Evolutionary conservation across 1,140 invertebrate genomes (phyloP), one percentile per base, ranked within the genome.

Genomic region (Dryas iulia): DNA sequence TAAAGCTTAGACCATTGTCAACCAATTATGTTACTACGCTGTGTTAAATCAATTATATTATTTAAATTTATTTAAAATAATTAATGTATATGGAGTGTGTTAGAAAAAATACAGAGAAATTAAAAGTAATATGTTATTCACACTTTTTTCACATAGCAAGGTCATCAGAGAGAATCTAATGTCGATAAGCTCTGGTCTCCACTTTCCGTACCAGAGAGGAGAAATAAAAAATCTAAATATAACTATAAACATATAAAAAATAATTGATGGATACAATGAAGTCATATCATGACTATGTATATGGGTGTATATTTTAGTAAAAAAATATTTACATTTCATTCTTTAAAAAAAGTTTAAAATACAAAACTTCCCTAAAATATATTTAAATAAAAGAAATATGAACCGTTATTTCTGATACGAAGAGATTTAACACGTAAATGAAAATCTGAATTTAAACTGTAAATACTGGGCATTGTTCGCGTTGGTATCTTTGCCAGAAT

Each of bases 401-500:
- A 2, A 12, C 52, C 21, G 23, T 54, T 54, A 54, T 54, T 54
- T 54, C 23, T 54, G 11, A 54, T 54, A 54, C 52, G 7, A 31
- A 10, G 21, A 53, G 23, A 23, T 56, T 56, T 25, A 56, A 56
- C 53, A 56, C 24, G 24, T 56, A 56, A 56, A 56, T 26, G 8
- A 56, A 24, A 11, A 56, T 56, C 53, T 25, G 53, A 12, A 25
- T 25, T 56, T 12, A 56, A 56, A 25, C 52, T 54, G 52, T 23
- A 24, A 54, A 23, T 54, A 25, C 23, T 56, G 23, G 24, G 23
- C 24, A 26, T 56, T 25, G 24, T 56, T 56, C 23, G n/a, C 53
- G 53, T 56, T 56, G 53, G 23, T 11, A 56, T 56, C 53, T 25
- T 56, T 56, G 53, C 53, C 53, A 56, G 53, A 56, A 56, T 56